A percentile compares a stretch with the other conserved stretches of the same genome.
phyloP scores from a whole-genome alignment of 1,140 invertebrate species.

The Glomeris maerens region DNA sequence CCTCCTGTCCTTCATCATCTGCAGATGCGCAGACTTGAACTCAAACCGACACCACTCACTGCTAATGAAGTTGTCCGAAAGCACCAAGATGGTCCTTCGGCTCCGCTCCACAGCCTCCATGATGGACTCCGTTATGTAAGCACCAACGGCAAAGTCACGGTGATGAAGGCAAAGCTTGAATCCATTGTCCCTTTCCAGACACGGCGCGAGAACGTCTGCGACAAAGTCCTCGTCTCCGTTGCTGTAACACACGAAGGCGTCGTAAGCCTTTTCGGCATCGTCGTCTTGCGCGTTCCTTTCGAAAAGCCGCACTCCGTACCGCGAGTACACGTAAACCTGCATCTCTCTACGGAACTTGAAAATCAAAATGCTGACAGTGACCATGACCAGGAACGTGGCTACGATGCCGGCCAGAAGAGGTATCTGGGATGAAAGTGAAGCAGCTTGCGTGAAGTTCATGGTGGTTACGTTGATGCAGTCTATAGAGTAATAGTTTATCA shows the following conservation, averaged over 20 bases:
- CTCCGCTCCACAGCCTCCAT: not conserved
- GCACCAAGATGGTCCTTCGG: constrained; percentile 11
- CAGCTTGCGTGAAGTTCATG: too few relatives aligned
- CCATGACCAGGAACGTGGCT: constrained; percentile 42
- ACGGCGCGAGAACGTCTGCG: constrained; percentile 23
- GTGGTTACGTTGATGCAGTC: too few relatives aligned
- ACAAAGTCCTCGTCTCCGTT: constrained; percentile 29
- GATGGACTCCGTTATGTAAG: not conserved
- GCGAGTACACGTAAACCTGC: constrained; percentile 28
- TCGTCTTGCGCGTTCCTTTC: constrained; percentile 40
- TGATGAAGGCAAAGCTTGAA: constrained; percentile 6
- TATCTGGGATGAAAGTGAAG: constrained; percentile 17
- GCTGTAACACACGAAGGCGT: constrained; percentile 17
- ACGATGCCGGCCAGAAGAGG: constrained; percentile 57
- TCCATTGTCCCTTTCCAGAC: constrained; percentile 23
- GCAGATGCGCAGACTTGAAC: constrained; percentile 23
- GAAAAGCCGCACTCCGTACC: constrained; percentile 50
- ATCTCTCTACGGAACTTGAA: constrained; percentile 54
- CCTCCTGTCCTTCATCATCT: constrained; percentile 21
- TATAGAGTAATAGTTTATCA: too few relatives aligned
- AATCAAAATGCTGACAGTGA: constrained; percentile 50
- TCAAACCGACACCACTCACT: constrained; percentile 28
- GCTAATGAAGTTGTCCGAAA: constrained; percentile 24
- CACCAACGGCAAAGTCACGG: constrained; percentile 5
- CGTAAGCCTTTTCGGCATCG: constrained; percentile 13